Conservation (phyloP, 2,797 vertebrate genomes). For the Notamacropus eugenii region DNA sequence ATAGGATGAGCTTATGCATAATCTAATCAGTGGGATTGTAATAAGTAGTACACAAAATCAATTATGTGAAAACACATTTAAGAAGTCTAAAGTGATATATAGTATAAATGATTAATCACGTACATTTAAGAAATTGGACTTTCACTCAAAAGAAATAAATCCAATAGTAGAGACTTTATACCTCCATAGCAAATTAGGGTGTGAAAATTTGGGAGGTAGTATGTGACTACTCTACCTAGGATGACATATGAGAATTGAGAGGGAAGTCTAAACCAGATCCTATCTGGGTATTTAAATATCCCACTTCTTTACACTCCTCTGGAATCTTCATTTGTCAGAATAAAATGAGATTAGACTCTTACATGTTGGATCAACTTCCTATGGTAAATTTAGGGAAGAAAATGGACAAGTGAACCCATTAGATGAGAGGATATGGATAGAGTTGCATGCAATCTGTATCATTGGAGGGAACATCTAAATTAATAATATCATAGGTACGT, state of each 20-base stretch:
- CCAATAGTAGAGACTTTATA: neutral
- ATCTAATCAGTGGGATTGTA: neutral
- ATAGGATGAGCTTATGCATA: neutral
- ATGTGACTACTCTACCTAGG: neutral
- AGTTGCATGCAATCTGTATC: neutral
- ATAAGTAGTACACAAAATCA: neutral
- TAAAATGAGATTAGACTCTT: neutral
- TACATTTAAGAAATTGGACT: neutral
- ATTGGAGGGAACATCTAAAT: neutral
- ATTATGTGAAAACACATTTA: neutral
- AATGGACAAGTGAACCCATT: neutral
- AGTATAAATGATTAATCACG: no score
- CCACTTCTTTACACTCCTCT: neutral
- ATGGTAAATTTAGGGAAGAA: neutral
- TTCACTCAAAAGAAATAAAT: neutral
- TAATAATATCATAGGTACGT: neutral
- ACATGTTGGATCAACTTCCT: neutral
- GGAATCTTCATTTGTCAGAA: neutral
- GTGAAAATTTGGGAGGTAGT: neutral
- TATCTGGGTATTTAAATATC: neutral
- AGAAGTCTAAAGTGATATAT: neutral
- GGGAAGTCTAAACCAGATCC: neutral
- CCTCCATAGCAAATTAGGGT: neutral
- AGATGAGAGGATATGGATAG: neutral
- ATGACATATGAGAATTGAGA: neutral